Evolutionary conservation across 2,888 invertebrate genomes (phyloP).

Genomic region (Epistrophe eligans): DNA sequence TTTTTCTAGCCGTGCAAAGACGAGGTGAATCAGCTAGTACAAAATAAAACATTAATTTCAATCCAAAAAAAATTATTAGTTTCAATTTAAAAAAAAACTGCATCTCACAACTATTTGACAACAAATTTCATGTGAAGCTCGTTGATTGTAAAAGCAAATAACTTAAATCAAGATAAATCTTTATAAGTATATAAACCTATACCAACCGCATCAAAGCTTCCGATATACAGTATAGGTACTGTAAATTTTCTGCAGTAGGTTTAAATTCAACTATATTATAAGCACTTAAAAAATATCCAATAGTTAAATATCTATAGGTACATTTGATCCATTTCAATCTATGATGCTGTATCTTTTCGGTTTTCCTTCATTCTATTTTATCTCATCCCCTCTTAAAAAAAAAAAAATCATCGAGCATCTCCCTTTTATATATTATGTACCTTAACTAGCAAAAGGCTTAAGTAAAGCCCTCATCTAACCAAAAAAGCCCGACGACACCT

Average conservation of each 20-base stretch:
- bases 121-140: too few species aligned
- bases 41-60: too few species aligned
- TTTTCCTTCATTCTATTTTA: not conserved
- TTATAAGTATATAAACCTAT: too few species aligned
- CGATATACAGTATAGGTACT: too few species aligned
- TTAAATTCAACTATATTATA: not conserved
- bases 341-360: not conserved
- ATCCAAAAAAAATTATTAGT: too few species aligned
- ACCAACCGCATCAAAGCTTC: not conserved
- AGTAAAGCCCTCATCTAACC: constrained; percentile 41
- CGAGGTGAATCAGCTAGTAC: too few species aligned
- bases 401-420: not conserved
- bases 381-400: not conserved
- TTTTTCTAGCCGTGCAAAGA: too few species aligned
- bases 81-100: too few species aligned
- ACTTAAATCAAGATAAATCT: too few species aligned
- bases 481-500: constrained; percentile 64
- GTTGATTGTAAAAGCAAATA: too few species aligned
- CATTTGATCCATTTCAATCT: not conserved
- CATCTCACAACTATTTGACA: too few species aligned
- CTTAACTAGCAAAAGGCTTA: constrained; percentile 50
- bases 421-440: not conserved
- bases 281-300: not conserved
- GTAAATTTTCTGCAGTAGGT: too few species aligned
- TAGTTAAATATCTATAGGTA: not conserved